Evolutionary conservation across 2,888 invertebrate genomes (phyloP).

Genomic region (Andrena bucephala): DNA sequence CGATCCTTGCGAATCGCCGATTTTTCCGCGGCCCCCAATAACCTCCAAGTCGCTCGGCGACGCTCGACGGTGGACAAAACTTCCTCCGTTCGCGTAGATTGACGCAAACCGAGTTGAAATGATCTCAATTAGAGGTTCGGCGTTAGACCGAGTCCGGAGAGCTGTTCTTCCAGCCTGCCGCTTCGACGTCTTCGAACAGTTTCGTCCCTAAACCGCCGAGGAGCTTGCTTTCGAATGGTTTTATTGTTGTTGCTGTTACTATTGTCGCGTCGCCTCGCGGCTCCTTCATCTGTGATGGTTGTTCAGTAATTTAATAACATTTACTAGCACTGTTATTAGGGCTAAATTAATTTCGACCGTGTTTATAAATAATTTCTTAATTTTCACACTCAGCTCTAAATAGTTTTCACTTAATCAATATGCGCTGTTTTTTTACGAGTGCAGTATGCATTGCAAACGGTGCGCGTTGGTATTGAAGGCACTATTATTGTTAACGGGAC

Average conservation of each 20-base stretch:
- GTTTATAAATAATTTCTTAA: no score
- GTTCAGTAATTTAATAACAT: no score
- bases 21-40: neutral
- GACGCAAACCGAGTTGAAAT: constrained; percentile 73
- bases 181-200: constrained; percentile 42
- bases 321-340: no score
- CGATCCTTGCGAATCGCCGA: neutral
- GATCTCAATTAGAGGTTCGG: constrained; percentile 71
- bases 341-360: no score
- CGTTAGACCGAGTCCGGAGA: constrained; percentile 50
- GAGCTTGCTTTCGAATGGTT: neutral
- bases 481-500: no score
- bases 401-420: no score
- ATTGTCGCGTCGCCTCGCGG: no score
- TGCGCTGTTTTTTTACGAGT: no score
- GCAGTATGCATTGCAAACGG: no score
- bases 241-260: neutral
- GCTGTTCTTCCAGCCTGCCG: constrained; percentile 46
- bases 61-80: constrained; percentile 56
- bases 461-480: no score
- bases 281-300: no score
- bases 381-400: no score
- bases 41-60: neutral
- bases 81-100: constrained; percentile 67
- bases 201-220: neutral